Evolutionary conservation across 2,797 vertebrate genomes (phyloP).

Genomic region (Sebastes hubbsi): DNA sequence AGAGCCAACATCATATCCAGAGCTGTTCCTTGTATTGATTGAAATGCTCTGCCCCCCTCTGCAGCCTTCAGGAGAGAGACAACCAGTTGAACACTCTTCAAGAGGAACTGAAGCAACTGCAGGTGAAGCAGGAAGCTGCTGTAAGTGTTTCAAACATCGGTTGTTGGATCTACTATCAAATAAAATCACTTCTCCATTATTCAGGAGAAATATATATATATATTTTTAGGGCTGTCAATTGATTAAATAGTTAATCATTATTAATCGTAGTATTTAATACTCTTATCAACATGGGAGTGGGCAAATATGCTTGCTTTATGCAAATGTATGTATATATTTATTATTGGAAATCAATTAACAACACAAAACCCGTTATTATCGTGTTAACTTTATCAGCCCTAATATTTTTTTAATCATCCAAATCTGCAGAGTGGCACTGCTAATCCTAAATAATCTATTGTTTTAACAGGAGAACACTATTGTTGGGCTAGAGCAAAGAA

Average conservation of each 20-base stretch:
- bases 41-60: background rate
- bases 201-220: too few species aligned
- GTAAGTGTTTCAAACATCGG: constrained; percentile 49
- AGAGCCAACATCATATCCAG: background rate
- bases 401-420: background rate
- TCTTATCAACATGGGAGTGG: too few species aligned
- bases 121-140: constrained; percentile 60
- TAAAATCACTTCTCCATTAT: background rate
- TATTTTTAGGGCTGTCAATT: too few species aligned
- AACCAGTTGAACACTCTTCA: constrained; percentile 61
- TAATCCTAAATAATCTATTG: constrained; percentile 15
- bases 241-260: too few species aligned
- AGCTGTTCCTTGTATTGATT: background rate
- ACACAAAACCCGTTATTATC: too few species aligned
- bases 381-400: too few species aligned
- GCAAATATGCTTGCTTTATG: too few species aligned
- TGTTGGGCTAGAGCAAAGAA: constrained; percentile 58
- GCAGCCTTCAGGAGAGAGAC: constrained; percentile 74
- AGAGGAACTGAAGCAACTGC: constrained; percentile 70
- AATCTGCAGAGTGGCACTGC: background rate
- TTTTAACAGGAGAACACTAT: constrained; percentile 62
- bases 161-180: background rate
- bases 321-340: too few species aligned
- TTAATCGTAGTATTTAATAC: too few species aligned
- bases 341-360: too few species aligned